Percentiles rank a stretch among this genome's conserved stretches.
Conservation (phyloP, 1,140 invertebrate genomes). For the Panulirus ornatus region DNA sequence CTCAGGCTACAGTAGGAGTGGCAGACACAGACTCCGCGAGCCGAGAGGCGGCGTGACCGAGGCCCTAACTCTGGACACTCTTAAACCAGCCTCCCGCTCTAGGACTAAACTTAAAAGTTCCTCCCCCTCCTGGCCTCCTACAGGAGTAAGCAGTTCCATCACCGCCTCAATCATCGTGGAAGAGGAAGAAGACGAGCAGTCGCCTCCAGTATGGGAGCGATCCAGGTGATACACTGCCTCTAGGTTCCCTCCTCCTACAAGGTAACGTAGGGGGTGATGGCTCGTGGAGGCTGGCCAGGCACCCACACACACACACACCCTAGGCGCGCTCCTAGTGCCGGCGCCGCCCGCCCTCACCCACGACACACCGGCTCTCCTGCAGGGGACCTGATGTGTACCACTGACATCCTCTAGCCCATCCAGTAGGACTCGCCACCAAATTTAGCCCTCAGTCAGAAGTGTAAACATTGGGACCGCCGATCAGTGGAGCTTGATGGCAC, state of each 20-base stretch:
- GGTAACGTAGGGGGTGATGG: constrained; percentile 8
- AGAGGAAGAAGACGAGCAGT: constrained; percentile 66
- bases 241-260: not conserved
- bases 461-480: too few relatives aligned
- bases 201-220: constrained; percentile 70
- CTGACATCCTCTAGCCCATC: too few relatives aligned
- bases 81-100: not conserved
- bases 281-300: not conserved
- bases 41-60: not conserved
- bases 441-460: too few relatives aligned
- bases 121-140: constrained; percentile 11
- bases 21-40: too few relatives aligned
- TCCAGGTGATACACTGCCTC: constrained; percentile 44
- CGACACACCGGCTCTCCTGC: too few relatives aligned
- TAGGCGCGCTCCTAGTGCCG: too few relatives aligned
- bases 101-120: not conserved
- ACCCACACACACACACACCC: not conserved
- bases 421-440: too few relatives aligned
- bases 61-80: not conserved
- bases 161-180: constrained; percentile 71
- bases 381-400: too few relatives aligned
- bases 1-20: too few relatives aligned
- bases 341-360: not conserved
- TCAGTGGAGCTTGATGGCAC: too few relatives aligned
- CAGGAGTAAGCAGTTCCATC: constrained; percentile 70